phyloP scores from a whole-genome alignment of 2,888 invertebrate species.

The Octodonta nipae region DNA sequence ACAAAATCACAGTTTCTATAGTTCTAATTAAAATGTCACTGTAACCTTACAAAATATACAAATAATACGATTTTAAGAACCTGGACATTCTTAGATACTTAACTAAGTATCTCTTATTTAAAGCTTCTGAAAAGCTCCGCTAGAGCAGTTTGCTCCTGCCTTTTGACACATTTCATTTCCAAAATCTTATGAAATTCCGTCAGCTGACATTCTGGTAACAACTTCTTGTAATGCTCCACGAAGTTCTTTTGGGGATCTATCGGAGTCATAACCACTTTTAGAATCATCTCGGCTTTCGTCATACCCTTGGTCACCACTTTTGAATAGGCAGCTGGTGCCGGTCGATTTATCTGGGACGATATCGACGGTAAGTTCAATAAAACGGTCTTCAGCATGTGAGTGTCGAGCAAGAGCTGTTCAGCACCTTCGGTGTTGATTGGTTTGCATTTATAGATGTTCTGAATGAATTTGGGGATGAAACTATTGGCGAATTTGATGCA shows the following conservation, averaged over 20 bases:
- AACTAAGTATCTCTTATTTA: no score
- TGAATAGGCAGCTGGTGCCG: constrained; percentile 77
- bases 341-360: constrained; percentile 74
- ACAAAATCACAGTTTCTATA: no score
- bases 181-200: constrained; percentile 87
- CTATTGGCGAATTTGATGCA: constrained; percentile 91
- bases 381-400: constrained; percentile 87
- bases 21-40: no score
- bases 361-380: constrained; percentile 88
- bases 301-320: constrained; percentile 64
- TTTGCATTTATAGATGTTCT: constrained; percentile 80
- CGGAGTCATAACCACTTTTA: constrained; percentile 97
- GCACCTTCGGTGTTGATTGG: constrained; percentile 82
- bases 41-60: no score
- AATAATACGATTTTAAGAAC: no score
- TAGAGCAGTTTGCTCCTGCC: constrained; percentile 42
- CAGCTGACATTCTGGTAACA: constrained; percentile 78
- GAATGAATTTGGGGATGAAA: constrained; percentile 89
- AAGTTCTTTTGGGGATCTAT: constrained; percentile 67
- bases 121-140: constrained; percentile 43
- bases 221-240: constrained; percentile 76
- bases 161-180: constrained; percentile 78
- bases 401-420: constrained; percentile 85
- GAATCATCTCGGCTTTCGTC: constrained; percentile 95
- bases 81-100: no score